Conservation (phyloP, 2,888 invertebrate genomes). For the Thymelicus acteon region DNA sequence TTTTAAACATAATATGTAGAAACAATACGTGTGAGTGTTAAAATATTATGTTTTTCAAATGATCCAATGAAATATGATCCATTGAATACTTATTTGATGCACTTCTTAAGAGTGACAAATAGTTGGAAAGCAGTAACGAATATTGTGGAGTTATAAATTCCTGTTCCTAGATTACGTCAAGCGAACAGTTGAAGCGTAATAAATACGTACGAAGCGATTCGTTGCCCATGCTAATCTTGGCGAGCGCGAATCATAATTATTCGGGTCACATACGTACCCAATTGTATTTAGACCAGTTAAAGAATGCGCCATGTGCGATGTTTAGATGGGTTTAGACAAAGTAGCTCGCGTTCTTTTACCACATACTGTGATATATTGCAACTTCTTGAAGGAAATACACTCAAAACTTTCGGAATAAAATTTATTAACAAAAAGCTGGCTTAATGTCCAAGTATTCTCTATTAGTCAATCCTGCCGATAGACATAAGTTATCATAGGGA, state of each 20-base stretch:
- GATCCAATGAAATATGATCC: no score
- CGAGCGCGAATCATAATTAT: constrained; percentile 57
- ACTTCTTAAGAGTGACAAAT: constrained; percentile 4
- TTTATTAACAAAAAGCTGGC: no score
- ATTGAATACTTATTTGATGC: no score
- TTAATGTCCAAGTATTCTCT: no score
- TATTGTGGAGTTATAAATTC: constrained; percentile 32
- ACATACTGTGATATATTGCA: no score
- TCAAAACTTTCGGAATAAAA: no score
- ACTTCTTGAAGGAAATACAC: no score
- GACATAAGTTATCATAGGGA: no score
- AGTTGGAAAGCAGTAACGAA: constrained; percentile 15
- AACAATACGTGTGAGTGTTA: no score
- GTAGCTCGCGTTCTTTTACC: not conserved
- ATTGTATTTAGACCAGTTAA: constrained; percentile 52
- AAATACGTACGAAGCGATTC: constrained; percentile 52
- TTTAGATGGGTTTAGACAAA: constrained; percentile 9
- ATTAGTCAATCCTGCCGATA: no score
- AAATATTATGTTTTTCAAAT: no score
- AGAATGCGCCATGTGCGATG: constrained; percentile 54
- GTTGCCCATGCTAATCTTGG: constrained; percentile 68
- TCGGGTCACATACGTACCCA: constrained; percentile 62
- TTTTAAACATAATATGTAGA: no score
- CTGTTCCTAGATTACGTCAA: constrained; percentile 35
- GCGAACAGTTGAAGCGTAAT: constrained; percentile 37